These are phyloP conservation scores for Pemphigus obesinymphae DNA, from an alignment of 1,140 invertebrate species.

Conservation along the genomic window DNA sequence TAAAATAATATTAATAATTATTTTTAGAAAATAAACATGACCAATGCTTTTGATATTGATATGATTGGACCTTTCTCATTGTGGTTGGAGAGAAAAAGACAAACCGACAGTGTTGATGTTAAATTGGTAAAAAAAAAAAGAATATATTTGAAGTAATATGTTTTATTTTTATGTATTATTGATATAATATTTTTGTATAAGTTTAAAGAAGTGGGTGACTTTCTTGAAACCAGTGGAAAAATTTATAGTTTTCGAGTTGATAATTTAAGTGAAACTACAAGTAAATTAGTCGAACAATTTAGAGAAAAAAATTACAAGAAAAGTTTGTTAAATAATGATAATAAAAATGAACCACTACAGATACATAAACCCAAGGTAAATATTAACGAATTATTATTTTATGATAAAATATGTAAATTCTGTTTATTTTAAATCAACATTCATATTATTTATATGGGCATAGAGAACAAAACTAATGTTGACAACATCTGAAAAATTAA, in stretches of 20 bases:
- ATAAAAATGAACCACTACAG: background rate
- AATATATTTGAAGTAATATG: background rate
- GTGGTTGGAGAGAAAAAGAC: background rate
- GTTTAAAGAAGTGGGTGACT: slow-evolving; percentile 15
- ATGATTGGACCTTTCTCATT: background rate
- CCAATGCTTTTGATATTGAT: slow-evolving; percentile 16
- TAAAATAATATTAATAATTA: too few species aligned
- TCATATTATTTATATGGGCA: background rate
- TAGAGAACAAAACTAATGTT: background rate
- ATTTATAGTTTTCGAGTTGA: slow-evolving; percentile 1
- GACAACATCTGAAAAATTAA: slow-evolving; percentile 3
- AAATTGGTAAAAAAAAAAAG: background rate
- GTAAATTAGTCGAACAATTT: background rate
- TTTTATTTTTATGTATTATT: too few species aligned
- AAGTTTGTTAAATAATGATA: background rate
- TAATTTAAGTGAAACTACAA: background rate
- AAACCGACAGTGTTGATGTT: background rate
- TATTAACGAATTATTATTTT: background rate
- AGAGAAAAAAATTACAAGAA: background rate
- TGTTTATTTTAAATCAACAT: too few species aligned
- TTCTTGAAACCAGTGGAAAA: background rate
- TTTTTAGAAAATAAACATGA: slow-evolving; percentile 19
- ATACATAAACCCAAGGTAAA: background rate
- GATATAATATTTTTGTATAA: background rate
- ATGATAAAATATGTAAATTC: too few species aligned